These are phyloP conservation scores for Bombyx mandarina DNA, from an alignment of 1,140 invertebrate genomes.

Conservation along the genomic window DNA sequence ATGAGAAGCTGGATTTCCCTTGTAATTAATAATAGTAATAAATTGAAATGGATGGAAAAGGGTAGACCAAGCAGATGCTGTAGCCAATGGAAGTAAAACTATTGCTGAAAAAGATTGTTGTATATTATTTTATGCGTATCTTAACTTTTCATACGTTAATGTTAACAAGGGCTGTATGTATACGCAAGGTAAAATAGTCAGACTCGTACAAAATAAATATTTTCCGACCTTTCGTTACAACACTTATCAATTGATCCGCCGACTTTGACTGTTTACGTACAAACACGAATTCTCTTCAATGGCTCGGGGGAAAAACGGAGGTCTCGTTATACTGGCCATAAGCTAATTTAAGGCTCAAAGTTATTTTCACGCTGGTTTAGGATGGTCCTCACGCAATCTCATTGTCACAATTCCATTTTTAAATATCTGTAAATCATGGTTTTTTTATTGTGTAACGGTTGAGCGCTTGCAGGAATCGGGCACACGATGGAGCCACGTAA, in stretches of 20 bases:
- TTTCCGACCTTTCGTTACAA: conserved; percentile 12
- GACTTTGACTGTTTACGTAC: conserved; percentile 1
- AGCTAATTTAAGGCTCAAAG: conserved; percentile 16
- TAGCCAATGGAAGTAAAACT: no score
- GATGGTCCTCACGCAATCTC: conserved; percentile 9
- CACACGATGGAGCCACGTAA: no score
- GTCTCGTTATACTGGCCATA: conserved; percentile 6
- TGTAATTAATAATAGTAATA: no score
- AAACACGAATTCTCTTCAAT: background rate
- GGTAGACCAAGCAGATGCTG: no score
- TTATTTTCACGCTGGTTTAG: conserved; percentile 13
- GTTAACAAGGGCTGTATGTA: no score
- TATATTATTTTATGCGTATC: no score
- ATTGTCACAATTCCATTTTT: background rate
- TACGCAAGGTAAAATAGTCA: conserved; percentile 5
- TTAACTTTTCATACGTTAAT: no score
- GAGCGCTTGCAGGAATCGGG: no score
- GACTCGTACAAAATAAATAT: conserved; percentile 16
- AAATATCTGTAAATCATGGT: background rate
- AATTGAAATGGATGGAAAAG: no score
- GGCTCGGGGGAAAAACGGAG: background rate
- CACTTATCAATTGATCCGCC: conserved; percentile 13
- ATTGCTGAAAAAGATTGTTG: no score
- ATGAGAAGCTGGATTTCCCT: no score
- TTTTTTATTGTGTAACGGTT: no score